phyloP scores from a whole-genome alignment of 2,888 invertebrate species.

The Torymus auratus region DNA sequence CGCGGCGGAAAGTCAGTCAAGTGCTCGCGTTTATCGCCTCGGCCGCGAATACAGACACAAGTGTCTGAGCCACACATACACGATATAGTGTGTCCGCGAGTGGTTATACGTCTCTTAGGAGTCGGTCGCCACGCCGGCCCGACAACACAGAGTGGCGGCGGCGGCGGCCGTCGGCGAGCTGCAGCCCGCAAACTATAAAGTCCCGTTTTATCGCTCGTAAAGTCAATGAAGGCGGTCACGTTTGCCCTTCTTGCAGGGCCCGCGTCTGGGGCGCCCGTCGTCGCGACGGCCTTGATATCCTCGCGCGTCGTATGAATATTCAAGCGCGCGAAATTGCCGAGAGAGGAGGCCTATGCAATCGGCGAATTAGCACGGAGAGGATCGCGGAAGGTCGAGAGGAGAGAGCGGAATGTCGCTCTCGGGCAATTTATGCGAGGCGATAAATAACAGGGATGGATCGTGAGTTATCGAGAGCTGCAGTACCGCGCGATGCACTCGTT shows the following conservation, averaged over 20 bases:
- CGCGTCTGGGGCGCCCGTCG: conserved; percentile 34
- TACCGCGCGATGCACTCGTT: not conserved
- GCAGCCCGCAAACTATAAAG: conserved; percentile 70
- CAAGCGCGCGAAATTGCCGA: conserved; percentile 28
- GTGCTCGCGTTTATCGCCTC: not conserved
- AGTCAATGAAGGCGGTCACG: conserved; percentile 74
- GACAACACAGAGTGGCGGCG: not conserved
- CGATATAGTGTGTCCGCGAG: not conserved
- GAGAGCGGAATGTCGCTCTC: not conserved
- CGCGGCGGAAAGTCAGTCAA: conserved; percentile 19
- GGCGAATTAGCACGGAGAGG: conserved; percentile 11
- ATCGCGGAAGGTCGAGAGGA: not conserved
- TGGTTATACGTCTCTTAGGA: conserved; percentile 32
- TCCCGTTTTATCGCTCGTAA: conserved; percentile 74
- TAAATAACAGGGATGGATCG: conserved; percentile 35
- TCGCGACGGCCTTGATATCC: conserved; percentile 33
- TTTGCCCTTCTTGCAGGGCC: conserved; percentile 69
- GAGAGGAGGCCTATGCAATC: conserved; percentile 7
- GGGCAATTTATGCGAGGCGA: conserved; percentile 28
- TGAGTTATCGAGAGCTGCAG: conserved; percentile 15
- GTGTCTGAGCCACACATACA: not conserved
- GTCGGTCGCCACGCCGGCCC: not conserved
- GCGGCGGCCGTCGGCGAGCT: conserved; percentile 47
- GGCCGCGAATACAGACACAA: not conserved
- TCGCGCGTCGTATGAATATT: conserved; percentile 41